Conservation (phyloP, 2,888 invertebrate species). For the Ceratothoa steindachneri region DNA sequence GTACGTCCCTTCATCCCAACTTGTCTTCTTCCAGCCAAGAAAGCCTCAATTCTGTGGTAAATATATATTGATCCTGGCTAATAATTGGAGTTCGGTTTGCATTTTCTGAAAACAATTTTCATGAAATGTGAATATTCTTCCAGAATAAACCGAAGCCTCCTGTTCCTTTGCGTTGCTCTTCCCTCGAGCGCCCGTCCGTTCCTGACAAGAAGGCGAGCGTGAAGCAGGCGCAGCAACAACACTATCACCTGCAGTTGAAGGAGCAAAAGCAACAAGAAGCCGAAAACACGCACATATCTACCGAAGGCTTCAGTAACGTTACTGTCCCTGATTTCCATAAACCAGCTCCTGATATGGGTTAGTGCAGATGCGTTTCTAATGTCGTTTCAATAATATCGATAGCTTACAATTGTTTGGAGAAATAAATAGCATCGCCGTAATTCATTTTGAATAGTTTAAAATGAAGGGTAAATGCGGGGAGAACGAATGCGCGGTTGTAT, state of each 20-base stretch:
- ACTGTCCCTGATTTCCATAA: conserved; percentile 52
- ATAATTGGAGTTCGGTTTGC: neutral
- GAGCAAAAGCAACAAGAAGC: conserved; percentile 15
- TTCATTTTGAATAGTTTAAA: too few relatives aligned
- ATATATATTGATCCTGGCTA: neutral
- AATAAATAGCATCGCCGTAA: too few relatives aligned
- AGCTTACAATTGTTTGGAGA: too few relatives aligned
- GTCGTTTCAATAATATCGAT: too few relatives aligned
- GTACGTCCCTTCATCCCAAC: conserved; percentile 44
- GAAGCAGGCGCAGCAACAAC: conserved; percentile 19
- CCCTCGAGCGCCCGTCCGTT: conserved; percentile 67
- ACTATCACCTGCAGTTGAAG: conserved; percentile 4
- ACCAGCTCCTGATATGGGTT: conserved; percentile 53
- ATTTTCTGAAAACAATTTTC: neutral
- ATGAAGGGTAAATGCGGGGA: too few relatives aligned
- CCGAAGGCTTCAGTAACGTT: neutral
- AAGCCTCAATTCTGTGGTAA: conserved; percentile 38
- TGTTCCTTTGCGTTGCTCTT: conserved; percentile 77
- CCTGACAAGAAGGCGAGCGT: conserved; percentile 46
- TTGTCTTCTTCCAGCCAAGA: conserved; percentile 47
- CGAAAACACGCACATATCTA: neutral
- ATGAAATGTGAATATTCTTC: conserved; percentile 14
- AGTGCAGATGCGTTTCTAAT: too few relatives aligned
- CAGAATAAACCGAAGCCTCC: conserved; percentile 61
- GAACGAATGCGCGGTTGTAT: too few relatives aligned